Conservation (phyloP, 2,888 invertebrate species). For the Drosophila flavopinicola region DNA sequence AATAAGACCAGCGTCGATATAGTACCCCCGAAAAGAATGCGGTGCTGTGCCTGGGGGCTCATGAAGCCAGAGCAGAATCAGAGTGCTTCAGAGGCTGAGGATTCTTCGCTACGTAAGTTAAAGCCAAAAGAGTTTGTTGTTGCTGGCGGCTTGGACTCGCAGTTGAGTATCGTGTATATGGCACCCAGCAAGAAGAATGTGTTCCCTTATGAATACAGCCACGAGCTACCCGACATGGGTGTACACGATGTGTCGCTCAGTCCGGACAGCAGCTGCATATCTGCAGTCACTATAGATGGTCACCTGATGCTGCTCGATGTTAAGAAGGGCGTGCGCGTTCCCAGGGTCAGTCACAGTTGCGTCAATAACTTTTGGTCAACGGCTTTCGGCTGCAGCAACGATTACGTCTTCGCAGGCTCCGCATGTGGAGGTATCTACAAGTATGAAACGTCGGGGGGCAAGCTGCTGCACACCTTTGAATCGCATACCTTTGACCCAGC, state of each 20-base stretch:
- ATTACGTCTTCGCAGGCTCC: conserved; percentile 37
- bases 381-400: conserved; percentile 13
- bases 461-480: conserved; percentile 29
- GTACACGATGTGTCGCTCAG: conserved; percentile 39
- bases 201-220: conserved; percentile 17
- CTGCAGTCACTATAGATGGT: conserved; percentile 43
- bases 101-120: neutral
- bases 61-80: neutral
- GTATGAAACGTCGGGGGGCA: conserved; percentile 22
- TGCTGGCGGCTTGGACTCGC: conserved; percentile 17
- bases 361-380: conserved; percentile 47
- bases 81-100: neutral
- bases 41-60: conserved; percentile 48
- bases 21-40: conserved; percentile 10
- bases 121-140: conserved; percentile 42
- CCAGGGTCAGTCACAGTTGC: conserved; percentile 20
- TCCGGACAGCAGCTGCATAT: conserved; percentile 31
- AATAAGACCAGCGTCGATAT: neutral
- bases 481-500: conserved; percentile 28
- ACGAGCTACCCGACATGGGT: conserved; percentile 33
- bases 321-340: conserved; percentile 13
- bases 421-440: conserved; percentile 36
- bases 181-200: conserved; percentile 2
- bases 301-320: conserved; percentile 29
- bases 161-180: conserved; percentile 23